These are phyloP conservation scores for Tiliqua scincoides DNA, from an alignment of 2,113 vertebrate genomes.

Conservation along the genomic window DNA sequence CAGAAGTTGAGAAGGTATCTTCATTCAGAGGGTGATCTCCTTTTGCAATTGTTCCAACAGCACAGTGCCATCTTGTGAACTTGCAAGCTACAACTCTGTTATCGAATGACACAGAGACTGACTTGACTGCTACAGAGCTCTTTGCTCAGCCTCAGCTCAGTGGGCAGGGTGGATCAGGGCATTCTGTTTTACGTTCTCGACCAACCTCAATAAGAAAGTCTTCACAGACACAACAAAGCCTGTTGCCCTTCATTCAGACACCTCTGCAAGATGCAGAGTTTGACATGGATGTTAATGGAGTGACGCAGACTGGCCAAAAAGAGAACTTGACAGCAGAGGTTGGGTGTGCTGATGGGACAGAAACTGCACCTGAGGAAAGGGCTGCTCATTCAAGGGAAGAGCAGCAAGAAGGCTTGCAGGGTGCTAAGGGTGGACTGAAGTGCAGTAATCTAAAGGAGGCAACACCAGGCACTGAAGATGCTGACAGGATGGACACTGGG, in stretches of 20 bases:
- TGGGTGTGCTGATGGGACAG: neutral
- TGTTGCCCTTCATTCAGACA: neutral
- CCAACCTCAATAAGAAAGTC: neutral
- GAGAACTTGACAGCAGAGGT: accelerated
- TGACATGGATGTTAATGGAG: accelerated
- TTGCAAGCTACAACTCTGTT: neutral
- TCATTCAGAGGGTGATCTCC: neutral
- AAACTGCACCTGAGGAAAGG: accelerated
- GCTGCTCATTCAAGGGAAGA: neutral
- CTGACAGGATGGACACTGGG: neutral
- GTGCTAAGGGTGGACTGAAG: neutral
- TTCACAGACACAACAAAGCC: neutral
- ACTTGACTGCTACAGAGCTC: conserved; percentile 55
- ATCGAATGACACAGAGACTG: neutral
- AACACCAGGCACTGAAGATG: neutral
- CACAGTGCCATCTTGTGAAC: conserved; percentile 30
- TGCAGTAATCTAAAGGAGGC: neutral
- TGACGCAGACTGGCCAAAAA: neutral
- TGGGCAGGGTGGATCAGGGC: neutral
- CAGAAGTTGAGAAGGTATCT: neutral
- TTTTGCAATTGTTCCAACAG: neutral
- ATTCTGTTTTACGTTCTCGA: neutral
- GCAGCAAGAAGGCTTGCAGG: neutral
- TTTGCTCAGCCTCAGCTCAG: conserved; percentile 47
- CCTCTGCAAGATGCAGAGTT: neutral